phyloP scores from a whole-genome alignment of 2,113 vertebrate genomes.

The Hucho hucho region DNA sequence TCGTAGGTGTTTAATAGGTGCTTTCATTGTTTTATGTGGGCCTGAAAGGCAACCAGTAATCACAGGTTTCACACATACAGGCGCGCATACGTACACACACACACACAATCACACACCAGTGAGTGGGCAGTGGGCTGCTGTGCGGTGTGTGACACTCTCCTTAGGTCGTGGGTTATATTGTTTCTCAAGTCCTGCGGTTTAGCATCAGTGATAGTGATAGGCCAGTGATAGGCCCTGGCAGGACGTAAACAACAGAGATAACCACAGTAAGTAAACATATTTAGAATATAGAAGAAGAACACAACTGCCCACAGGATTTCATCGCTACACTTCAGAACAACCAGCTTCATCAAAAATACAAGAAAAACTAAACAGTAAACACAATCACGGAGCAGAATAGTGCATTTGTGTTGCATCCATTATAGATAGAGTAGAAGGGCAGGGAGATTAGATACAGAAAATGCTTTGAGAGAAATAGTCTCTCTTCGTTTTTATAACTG shows the following conservation, averaged over 20 bases:
- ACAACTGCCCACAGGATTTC: constrained; percentile 20
- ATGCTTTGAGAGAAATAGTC: no score
- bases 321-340: constrained; percentile 19
- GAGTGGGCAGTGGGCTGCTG: no score
- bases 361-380: constrained; percentile 35
- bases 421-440: constrained; percentile 9
- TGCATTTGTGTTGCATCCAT: constrained; percentile 21
- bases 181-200: background rate
- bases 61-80: no score
- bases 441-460: background rate
- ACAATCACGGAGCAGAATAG: constrained; percentile 16
- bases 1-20: background rate
- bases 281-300: background rate
- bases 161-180: no score
- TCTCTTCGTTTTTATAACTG: no score
- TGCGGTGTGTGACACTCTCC: no score
- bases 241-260: constrained; percentile 12
- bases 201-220: no score
- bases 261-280: constrained; percentile 15
- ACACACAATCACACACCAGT: no score
- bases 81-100: no score
- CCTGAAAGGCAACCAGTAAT: background rate
- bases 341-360: constrained; percentile 40
- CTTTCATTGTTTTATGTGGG: background rate
- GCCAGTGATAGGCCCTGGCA: background rate